Evolutionary conservation across 2,888 invertebrate species (phyloP).

Genomic region (Odontothrips loti): DNA sequence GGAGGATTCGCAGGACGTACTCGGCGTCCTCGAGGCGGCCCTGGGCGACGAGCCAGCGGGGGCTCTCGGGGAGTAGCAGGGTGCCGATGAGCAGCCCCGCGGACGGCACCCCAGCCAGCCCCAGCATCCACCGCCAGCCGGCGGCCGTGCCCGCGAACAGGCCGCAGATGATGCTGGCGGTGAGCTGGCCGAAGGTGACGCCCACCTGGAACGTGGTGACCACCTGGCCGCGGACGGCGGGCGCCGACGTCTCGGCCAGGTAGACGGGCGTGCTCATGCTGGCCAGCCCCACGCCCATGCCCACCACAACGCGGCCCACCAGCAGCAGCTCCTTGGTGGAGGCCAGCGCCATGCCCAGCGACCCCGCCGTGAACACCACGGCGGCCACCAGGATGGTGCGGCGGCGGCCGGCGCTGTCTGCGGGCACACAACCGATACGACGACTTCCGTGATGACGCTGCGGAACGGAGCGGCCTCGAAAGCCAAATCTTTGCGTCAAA

Average conservation of each 20-base stretch:
- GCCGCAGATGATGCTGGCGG: conserved; percentile 50
- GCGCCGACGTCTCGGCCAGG: conserved; percentile 53
- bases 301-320: conserved; percentile 48
- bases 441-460: not conserved
- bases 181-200: conserved; percentile 53
- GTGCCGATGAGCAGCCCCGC: conserved; percentile 52
- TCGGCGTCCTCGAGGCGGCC: not conserved
- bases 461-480: not conserved
- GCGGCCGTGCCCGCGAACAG: conserved; percentile 48
- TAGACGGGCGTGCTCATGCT: conserved; percentile 56
- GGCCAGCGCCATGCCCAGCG: conserved; percentile 48
- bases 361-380: conserved; percentile 49
- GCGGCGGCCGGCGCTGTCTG: conserved; percentile 50
- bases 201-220: conserved; percentile 51
- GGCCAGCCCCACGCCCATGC: conserved; percentile 51
- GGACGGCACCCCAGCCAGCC: conserved; percentile 51
- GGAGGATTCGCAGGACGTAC: not conserved
- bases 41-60: conserved; percentile 48
- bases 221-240: conserved; percentile 49
- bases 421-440: conserved; percentile 31
- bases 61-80: conserved; percentile 53
- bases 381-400: conserved; percentile 51
- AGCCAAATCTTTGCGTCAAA: not conserved
- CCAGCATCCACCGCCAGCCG: conserved; percentile 57
- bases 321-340: conserved; percentile 44